Base-by-base conservation (phyloP, 2,113 vertebrate genomes). In the Elaphurus davidianus region DNA sequence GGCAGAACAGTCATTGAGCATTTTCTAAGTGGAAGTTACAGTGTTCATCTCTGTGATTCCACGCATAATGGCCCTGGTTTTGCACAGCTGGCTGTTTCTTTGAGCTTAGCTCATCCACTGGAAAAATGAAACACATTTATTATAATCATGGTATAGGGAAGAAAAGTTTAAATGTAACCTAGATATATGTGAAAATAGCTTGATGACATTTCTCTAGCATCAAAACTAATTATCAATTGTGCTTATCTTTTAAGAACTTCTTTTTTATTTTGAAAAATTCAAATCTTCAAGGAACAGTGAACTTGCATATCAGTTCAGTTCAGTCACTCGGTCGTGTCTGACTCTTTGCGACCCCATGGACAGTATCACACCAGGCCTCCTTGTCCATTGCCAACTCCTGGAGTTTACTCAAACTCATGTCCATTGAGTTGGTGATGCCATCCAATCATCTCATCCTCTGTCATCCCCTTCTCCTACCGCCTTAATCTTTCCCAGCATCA, bases 211-310 rank as follows among this genome's bases (percentile, higher is more conserved):
- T 90, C 16, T 83, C 36, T 89, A 54, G n/a, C 28, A 84, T 90
- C 21, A 97, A 79, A 93, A 84, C 60, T 14, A 59, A n/a, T 50
- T 50, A 50, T 76, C 4, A 57, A 30, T 6, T 96, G 3, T 95
- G n/a, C 27, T 88, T 33, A 60, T 36, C 57, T 88, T 91, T 91
- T 19, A 88, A 83, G 62, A 59, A 7, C 5, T 30, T 85, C 67
- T 87, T 19, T 78, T 92, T 83, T 54, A 71, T 79, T 86, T 85
- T 86, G 40, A 94, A 90, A 86, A 59, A 76, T n/a, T 93, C 10
- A 89, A 23, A 78, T 78, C 17, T 59, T 83, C 30, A 90, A 89
- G 52, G 60, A 78, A n/a, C 54, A 95, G 17, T 55, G 13, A 78
- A 47, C 45, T 79, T 15, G 7, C 8, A 85, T 45, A 45, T 8